A percentile compares a stretch with the other conserved stretches of the same genome.
Evolutionary conservation across 2,888 invertebrate species (phyloP).

Genomic region (Deilephila porcellus): DNA sequence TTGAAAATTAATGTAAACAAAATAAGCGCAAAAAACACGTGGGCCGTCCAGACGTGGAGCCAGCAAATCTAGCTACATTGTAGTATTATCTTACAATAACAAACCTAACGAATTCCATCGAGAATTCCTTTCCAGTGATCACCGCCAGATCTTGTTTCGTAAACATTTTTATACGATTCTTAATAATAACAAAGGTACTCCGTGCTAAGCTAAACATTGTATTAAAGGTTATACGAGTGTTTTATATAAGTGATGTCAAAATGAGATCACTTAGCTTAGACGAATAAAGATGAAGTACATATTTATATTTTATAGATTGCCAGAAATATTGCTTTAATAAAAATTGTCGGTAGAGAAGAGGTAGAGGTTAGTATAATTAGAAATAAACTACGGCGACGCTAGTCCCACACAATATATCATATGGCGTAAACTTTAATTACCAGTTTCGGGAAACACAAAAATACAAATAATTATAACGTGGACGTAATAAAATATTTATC

Average conservation of each 20-base stretch:
- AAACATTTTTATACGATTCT: slow-evolving; percentile 27
- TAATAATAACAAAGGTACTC: slow-evolving; percentile 24
- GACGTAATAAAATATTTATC: slow-evolving; percentile 53
- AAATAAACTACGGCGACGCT: not conserved
- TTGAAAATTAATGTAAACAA: not conserved
- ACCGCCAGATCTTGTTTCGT: slow-evolving; percentile 28
- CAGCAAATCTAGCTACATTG: slow-evolving; percentile 57
- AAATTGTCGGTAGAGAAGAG: not conserved
- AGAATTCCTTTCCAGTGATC: slow-evolving; percentile 19
- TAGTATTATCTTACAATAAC: slow-evolving; percentile 66
- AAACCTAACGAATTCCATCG: slow-evolving; percentile 57
- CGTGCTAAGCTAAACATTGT: not conserved
- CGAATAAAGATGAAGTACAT: not conserved
- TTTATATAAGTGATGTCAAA: not conserved
- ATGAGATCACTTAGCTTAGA: slow-evolving; percentile 1
- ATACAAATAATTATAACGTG: slow-evolving; percentile 50
- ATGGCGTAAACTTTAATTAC: slow-evolving; percentile 8
- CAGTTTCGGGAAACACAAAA: slow-evolving; percentile 41
- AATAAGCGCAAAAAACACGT: slow-evolving; percentile 33
- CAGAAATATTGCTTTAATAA: not conserved
- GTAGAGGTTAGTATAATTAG: not conserved
- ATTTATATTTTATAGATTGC: not conserved
- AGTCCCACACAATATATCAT: not conserved
- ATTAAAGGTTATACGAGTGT: not conserved
- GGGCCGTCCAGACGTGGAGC: slow-evolving; percentile 62